These are phyloP conservation scores for Beris morrisii DNA, from an alignment of 2,888 invertebrate genomes.

Conservation along the genomic window DNA sequence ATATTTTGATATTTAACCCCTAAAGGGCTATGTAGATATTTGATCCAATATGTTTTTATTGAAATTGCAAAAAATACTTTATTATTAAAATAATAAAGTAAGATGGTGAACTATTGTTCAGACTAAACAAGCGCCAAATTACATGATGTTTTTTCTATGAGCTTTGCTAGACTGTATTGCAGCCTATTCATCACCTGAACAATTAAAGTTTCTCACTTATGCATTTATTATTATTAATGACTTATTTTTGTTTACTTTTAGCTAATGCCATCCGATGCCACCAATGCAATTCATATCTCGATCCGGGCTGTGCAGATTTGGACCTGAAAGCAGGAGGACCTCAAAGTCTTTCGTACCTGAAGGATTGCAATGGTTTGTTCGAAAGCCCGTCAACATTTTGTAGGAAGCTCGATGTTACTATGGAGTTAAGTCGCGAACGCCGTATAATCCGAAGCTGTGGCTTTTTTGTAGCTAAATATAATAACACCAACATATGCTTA, in stretches of 20 bases:
- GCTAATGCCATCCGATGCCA: slow-evolving; percentile 66
- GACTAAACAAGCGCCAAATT: too few relatives aligned
- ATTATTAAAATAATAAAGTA: too few relatives aligned
- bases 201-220: too few relatives aligned
- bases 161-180: too few relatives aligned
- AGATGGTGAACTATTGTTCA: too few relatives aligned
- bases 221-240: too few relatives aligned
- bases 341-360: slow-evolving; percentile 56
- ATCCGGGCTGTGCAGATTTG: slow-evolving; percentile 63
- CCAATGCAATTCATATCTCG: slow-evolving; percentile 72
- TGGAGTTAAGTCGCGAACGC: slow-evolving; percentile 57
- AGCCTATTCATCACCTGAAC: too few relatives aligned
- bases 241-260: slow-evolving; percentile 45
- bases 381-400: slow-evolving; percentile 61
- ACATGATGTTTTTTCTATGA: too few relatives aligned
- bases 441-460: slow-evolving; percentile 65
- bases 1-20: too few relatives aligned
- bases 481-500: slow-evolving; percentile 58
- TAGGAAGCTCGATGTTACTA: slow-evolving; percentile 67
- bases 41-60: too few relatives aligned
- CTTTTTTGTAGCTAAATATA: slow-evolving; percentile 44
- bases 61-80: too few relatives aligned
- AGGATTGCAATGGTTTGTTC: slow-evolving; percentile 53
- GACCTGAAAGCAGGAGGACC: slow-evolving; percentile 58
- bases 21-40: too few relatives aligned